A percentile compares a stretch with the other conserved stretches of the same genome.
Evolutionary conservation across 2,888 invertebrate species (phyloP).

Genomic region (Erpobdella octoculata): DNA sequence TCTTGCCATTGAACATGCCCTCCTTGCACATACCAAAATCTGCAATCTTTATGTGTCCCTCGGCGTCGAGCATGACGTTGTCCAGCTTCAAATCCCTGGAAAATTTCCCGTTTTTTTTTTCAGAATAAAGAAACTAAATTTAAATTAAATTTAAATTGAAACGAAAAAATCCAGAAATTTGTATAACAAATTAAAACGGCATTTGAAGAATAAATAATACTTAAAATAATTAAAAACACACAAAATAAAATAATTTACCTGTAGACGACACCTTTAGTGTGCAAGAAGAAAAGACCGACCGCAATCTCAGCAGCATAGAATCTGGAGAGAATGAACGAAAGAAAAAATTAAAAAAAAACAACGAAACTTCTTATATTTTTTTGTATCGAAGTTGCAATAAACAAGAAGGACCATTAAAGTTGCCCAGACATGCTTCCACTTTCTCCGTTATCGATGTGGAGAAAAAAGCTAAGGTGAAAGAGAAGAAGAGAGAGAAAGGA

Average conservation of each 20-base stretch:
- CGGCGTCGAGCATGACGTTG: conserved; percentile 87
- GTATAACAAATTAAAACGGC: not conserved
- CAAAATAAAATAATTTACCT: conserved; percentile 58
- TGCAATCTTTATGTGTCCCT: conserved; percentile 93
- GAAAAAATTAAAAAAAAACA: no score
- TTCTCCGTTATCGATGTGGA: no score
- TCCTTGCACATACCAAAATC: conserved; percentile 99
- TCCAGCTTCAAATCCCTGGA: conserved; percentile 89
- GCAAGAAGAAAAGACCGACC: conserved; percentile 88
- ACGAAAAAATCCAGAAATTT: not conserved
- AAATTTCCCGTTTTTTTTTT: no score
- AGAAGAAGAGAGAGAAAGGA: no score
- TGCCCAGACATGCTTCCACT: no score
- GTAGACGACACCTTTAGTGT: conserved; percentile 92
- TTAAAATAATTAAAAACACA: not conserved
- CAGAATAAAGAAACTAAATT: no score
- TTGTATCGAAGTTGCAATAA: no score
- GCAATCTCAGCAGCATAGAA: conserved; percentile 97
- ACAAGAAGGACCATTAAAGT: no score
- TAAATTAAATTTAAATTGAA: no score
- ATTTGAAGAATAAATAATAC: not conserved
- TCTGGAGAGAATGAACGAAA: no score
- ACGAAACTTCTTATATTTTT: no score
- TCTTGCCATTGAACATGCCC: conserved; percentile 87
- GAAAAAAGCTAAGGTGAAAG: no score